A percentile compares a stretch with the other conserved stretches of the same genome.
Evolutionary conservation across 2,888 invertebrate species (phyloP).

Genomic region (Mythimna albipuncta): DNA sequence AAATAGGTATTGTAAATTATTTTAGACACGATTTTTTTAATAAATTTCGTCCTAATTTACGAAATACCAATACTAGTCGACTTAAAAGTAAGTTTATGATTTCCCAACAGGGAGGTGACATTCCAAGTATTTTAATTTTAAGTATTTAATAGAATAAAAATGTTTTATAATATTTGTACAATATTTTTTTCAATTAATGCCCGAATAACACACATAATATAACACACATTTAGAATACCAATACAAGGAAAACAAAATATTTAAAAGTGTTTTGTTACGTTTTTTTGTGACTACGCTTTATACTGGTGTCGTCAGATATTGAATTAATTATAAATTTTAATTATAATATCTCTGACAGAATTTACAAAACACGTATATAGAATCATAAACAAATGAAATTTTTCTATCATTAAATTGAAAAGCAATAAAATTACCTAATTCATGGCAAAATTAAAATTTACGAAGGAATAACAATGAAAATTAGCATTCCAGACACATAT

Average conservation of each 20-base stretch:
- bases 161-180: not conserved
- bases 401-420: not conserved
- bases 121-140: constrained; percentile 60
- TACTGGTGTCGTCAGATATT: not conserved
- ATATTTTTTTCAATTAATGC: constrained; percentile 4
- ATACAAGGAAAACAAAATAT: not conserved
- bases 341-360: not conserved
- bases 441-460: not conserved
- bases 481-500: constrained; percentile 14
- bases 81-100: constrained; percentile 22
- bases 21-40: constrained; percentile 13
- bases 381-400: not conserved
- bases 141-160: constrained; percentile 33
- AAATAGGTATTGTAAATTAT: constrained; percentile 30
- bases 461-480: not conserved
- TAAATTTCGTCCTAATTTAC: constrained; percentile 21
- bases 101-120: constrained; percentile 39
- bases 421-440: not conserved
- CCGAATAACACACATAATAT: not conserved
- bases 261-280: not conserved
- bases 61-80: constrained; percentile 45
- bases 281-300: not conserved
- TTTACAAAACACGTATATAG: not conserved
- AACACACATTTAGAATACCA: not conserved
- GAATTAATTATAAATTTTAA: not conserved